Percentiles rank a stretch among this genome's conserved stretches.
These are phyloP conservation scores for Drosophila parabipectinata DNA, from an alignment of 1,140 invertebrate species.

Conservation along the genomic window DNA sequence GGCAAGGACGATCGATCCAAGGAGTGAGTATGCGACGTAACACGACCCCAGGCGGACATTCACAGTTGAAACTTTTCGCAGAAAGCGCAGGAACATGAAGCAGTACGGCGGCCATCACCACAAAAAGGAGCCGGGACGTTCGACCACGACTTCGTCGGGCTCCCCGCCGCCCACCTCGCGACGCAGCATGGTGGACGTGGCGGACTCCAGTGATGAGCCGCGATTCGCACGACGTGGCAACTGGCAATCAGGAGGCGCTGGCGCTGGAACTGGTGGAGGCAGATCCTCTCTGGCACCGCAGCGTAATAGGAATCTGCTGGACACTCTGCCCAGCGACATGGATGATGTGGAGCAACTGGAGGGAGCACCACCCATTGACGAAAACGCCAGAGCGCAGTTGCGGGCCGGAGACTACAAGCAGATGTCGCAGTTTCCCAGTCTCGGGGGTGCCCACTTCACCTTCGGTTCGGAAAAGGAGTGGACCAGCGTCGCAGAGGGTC, in stretches of 20 bases:
- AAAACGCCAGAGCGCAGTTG: conserved; percentile 69
- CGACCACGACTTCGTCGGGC: conserved; percentile 70
- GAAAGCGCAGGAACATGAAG: conserved; percentile 76
- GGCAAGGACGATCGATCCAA: conserved; percentile 82
- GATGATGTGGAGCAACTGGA: conserved; percentile 58
- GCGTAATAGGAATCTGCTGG: conserved; percentile 57
- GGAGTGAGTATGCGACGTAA: conserved; percentile 67
- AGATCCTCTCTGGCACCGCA: conserved; percentile 48
- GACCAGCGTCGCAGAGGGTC: conserved; percentile 56
- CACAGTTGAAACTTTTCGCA: conserved; percentile 10
- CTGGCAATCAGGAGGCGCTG: conserved; percentile 34
- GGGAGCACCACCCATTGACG: conserved; percentile 52
- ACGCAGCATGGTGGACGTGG: conserved; percentile 76
- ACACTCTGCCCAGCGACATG: conserved; percentile 53
- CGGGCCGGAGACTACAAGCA: conserved; percentile 71
- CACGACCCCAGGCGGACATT: background rate
- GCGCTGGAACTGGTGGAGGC: background rate
- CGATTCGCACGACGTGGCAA: conserved; percentile 56
- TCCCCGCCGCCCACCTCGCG: conserved; percentile 52
- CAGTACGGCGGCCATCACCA: conserved; percentile 52
- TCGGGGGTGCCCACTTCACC: conserved; percentile 74
- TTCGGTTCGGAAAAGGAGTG: conserved; percentile 79
- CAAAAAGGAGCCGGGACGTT: conserved; percentile 48
- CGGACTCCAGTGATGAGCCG: conserved; percentile 78
- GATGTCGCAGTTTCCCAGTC: conserved; percentile 59